phyloP scores from a whole-genome alignment of 2,888 invertebrate species.

The Patella pellucida region DNA sequence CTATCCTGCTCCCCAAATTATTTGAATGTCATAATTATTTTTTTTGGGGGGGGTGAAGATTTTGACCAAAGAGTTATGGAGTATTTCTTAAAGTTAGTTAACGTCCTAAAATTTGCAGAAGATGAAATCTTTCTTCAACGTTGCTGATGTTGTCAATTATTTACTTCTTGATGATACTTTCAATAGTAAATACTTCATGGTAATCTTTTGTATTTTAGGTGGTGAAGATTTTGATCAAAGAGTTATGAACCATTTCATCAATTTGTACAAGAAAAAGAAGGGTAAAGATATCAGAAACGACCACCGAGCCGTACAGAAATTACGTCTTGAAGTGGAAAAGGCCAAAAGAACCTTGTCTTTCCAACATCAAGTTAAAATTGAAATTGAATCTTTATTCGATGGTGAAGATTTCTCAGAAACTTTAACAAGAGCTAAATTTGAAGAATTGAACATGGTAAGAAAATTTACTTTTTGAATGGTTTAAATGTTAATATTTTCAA shows the following conservation, averaged over 20 bases:
- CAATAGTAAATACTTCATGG: no score
- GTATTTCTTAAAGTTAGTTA: no score
- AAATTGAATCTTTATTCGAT: conserved; percentile 98
- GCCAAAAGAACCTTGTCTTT: conserved; percentile 95
- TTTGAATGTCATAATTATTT: conserved; percentile 10
- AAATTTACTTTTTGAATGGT: background rate
- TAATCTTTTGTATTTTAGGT: no score
- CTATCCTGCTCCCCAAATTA: background rate
- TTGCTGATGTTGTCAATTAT: no score
- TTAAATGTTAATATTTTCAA: no score
- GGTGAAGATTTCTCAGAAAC: conserved; percentile 99
- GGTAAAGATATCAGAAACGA: conserved; percentile 96
- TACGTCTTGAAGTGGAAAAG: conserved; percentile 96
- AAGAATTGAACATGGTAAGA: conserved; percentile 92
- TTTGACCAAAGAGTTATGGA: no score
- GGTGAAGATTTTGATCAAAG: conserved; percentile 99
- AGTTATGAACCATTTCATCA: conserved; percentile 99
- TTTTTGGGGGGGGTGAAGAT: no score
- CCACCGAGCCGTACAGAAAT: conserved; percentile 92
- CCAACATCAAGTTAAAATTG: conserved; percentile 95
- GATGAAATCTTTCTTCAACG: no score
- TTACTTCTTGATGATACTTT: no score
- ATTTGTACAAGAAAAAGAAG: conserved; percentile 98
- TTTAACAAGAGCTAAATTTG: conserved; percentile 97
- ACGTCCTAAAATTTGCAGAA: no score